phyloP scores from a whole-genome alignment of 2,888 invertebrate genomes.

The Thymelicus lineola region DNA sequence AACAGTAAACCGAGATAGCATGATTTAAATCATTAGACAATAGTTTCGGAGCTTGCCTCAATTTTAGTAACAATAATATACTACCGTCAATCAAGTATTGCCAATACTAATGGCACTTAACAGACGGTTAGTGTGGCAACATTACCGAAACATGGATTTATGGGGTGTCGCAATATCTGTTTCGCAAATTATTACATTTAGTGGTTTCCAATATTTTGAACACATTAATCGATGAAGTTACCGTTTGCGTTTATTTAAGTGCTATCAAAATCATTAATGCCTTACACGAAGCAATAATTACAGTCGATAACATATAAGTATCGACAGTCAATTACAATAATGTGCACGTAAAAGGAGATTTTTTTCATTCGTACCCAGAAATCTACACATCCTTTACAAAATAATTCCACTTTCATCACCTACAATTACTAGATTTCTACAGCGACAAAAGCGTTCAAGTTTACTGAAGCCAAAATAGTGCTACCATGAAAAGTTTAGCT shows the following conservation, averaged over 20 bases:
- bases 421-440: too few species aligned
- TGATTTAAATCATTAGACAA: neutral
- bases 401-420: too few species aligned
- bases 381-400: too few species aligned
- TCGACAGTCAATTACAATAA: too few species aligned
- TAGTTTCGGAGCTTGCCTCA: neutral
- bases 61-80: neutral
- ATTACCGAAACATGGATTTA: conserved; percentile 15
- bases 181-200: conserved; percentile 17
- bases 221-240: neutral
- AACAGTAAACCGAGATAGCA: too few species aligned
- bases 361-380: too few species aligned
- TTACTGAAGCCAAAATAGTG: too few species aligned
- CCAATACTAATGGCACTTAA: conserved; percentile 19
- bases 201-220: conserved; percentile 14
- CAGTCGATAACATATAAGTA: too few species aligned
- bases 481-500: neutral
- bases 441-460: too few species aligned
- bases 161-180: conserved; percentile 8
- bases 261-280: neutral
- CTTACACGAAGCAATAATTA: neutral
- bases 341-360: too few species aligned
- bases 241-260: neutral
- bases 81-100: conserved; percentile 14
- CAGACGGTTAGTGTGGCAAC: conserved; percentile 24